Evolutionary conservation across 2,797 vertebrate species (phyloP).

Genomic region (Natrix natrix): DNA sequence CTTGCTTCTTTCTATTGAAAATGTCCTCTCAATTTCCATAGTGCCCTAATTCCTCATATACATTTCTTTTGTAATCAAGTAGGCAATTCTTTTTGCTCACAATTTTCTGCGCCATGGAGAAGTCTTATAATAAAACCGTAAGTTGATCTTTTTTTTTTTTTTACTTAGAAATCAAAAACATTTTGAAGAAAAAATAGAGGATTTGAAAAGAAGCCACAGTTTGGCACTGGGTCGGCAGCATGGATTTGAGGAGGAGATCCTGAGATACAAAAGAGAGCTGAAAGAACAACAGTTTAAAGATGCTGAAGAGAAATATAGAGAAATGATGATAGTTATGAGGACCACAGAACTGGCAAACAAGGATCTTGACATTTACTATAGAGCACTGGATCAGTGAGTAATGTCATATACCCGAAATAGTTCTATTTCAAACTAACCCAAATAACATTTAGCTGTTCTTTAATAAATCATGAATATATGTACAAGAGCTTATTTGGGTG

Average conservation of each 20-base stretch:
- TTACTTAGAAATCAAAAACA: slow-evolving; percentile 80
- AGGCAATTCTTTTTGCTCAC: neutral
- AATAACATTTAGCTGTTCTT: neutral
- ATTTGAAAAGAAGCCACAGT: slow-evolving; percentile 87
- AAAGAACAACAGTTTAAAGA: slow-evolving; percentile 87
- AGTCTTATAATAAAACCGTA: neutral
- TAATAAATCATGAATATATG: neutral
- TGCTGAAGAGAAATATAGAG: slow-evolving; percentile 86
- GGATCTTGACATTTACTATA: slow-evolving; percentile 96
- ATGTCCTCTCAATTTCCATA: neutral
- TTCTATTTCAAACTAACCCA: neutral
- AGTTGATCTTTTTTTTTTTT: slow-evolving; percentile 20
- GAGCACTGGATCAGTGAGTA: slow-evolving; percentile 96
- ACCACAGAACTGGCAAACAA: slow-evolving; percentile 95
- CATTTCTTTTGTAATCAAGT: neutral
- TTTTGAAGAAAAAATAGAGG: slow-evolving; percentile 82
- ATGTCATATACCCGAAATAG: neutral
- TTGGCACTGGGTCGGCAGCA: slow-evolving; percentile 87
- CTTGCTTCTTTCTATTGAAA: neutral
- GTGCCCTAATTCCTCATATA: neutral
- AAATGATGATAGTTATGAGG: slow-evolving; percentile 95
- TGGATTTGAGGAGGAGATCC: slow-evolving; percentile 93
- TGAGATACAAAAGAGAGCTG: slow-evolving; percentile 87
- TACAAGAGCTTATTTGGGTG: neutral
- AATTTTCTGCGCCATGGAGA: neutral